Conservation (phyloP, 2,888 invertebrate species). For the Cylindroiulus punctatus region DNA sequence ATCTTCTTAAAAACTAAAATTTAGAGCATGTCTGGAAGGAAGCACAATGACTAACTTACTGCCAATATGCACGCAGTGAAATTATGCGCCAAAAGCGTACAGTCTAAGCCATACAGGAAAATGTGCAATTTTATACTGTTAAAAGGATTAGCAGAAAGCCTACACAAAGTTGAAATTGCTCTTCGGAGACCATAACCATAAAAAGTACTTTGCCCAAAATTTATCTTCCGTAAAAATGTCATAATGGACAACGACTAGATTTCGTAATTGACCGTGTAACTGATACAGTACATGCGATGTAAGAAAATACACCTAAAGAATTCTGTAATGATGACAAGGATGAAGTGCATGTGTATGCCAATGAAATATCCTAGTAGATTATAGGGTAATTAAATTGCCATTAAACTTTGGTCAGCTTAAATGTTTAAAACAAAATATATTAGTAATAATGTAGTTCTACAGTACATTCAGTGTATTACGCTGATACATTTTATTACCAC, state of each 20-base stretch:
- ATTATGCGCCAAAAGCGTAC: neutral
- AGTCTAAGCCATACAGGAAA: neutral
- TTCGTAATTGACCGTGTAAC: neutral
- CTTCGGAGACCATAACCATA: neutral
- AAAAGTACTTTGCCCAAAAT: neutral
- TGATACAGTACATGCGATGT: neutral
- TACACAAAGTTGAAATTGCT: neutral
- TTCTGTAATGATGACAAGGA: neutral
- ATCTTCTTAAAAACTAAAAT: no score
- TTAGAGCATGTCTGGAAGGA: no score
- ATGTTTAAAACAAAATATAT: neutral
- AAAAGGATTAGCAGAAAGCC: neutral
- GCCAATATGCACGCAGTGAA: neutral
- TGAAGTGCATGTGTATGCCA: neutral
- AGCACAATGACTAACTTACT: neutral
- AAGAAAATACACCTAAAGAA: neutral
- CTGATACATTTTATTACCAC: neutral
- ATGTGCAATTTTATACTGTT: neutral
- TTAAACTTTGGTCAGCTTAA: neutral
- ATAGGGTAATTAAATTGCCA: neutral
- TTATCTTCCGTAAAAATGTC: conserved; percentile 23
- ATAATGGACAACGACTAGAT: neutral
- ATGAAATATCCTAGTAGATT: no score
- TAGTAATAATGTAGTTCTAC: neutral
- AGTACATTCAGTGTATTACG: neutral